Base-by-base conservation (phyloP, 2,888 invertebrate genomes). In the Pardosa pseudoannulata region DNA sequence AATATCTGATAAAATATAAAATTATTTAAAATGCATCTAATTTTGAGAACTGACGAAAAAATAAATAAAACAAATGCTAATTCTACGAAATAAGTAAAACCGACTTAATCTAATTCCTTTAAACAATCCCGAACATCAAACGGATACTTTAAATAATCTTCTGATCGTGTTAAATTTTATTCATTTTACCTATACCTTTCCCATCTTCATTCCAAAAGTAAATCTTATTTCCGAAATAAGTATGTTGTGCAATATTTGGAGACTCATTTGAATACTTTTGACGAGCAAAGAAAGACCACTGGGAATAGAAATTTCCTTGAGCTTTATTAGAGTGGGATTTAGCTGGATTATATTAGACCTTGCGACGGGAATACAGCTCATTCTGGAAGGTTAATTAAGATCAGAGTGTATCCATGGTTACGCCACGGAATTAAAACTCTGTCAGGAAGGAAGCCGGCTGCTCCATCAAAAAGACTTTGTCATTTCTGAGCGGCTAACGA, bases 381-480 rank as follows among this genome's bases (percentile, higher is more conserved):
- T 75, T 70, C 78, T 46, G 68, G 73, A 31, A 85, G 83, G 83
- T 78, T 85, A 85, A 85, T 79, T 79, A 85, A 85, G 82, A 83
- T 71, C 82, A 46, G n/a, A 65, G 23, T 19, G 83, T 79, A 56
- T 67, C 56, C 68, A 85, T 78, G 73, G 78, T 28, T 56, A 78
- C 83, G 56, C 83, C 83, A 85, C 83, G 78, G 78, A 85, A 85
- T 85, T 85, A 78, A 78, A 85, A 85, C 78, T 79, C 71, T 67
- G 56, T 31, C 78, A 65, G 64, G 76, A 80, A 80, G 80, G 28
- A 75, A 62, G 73, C 50, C 67, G 23, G 27, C 16, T 64, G 39
- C 79, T 36, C 72, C 78, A 41, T 78, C 83, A 79, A 79, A 78
- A 71, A 32, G 73, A 73, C 78, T 85, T 85, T 79, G 78, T 78